Conservation (phyloP, 2,888 invertebrate genomes). For the Anthophora plumipes region DNA sequence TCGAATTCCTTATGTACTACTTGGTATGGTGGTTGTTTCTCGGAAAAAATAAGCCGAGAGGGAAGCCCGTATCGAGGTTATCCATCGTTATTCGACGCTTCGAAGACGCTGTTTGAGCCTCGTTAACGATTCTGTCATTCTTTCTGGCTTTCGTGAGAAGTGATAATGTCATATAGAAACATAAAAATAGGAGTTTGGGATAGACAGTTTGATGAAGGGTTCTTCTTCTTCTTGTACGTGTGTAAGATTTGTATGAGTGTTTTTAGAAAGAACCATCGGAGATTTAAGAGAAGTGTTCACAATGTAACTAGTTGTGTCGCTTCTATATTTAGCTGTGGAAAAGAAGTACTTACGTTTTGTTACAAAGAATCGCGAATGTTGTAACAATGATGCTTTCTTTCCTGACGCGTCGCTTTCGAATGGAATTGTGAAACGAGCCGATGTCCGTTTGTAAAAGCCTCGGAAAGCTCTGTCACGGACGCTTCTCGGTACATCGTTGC, state of each 20-base stretch:
- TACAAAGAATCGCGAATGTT: not conserved
- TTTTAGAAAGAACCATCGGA: too few relatives aligned
- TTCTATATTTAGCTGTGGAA: not conserved
- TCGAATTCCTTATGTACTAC: not conserved
- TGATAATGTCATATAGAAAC: not conserved
- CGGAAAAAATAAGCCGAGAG: not conserved
- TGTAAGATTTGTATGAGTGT: too few relatives aligned
- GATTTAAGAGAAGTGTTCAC: not conserved
- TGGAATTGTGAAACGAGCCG: conserved; percentile 10
- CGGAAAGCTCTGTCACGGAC: conserved; percentile 3
- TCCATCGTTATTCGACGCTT: not conserved
- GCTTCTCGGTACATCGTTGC: conserved; percentile 23
- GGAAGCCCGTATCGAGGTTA: not conserved
- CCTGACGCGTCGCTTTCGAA: not conserved
- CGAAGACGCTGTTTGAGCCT: not conserved
- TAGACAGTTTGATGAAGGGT: not conserved
- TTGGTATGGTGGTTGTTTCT: not conserved
- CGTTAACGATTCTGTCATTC: conserved; percentile 8
- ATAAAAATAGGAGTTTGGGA: not conserved
- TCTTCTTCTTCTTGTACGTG: not conserved
- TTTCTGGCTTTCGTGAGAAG: not conserved
- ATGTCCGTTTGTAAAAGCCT: not conserved
- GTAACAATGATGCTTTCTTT: conserved; percentile 10
- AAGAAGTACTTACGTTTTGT: not conserved
- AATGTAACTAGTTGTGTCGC: not conserved